Base-by-base conservation (phyloP, 2,888 invertebrate species). In the Hemithea aestivaria region DNA sequence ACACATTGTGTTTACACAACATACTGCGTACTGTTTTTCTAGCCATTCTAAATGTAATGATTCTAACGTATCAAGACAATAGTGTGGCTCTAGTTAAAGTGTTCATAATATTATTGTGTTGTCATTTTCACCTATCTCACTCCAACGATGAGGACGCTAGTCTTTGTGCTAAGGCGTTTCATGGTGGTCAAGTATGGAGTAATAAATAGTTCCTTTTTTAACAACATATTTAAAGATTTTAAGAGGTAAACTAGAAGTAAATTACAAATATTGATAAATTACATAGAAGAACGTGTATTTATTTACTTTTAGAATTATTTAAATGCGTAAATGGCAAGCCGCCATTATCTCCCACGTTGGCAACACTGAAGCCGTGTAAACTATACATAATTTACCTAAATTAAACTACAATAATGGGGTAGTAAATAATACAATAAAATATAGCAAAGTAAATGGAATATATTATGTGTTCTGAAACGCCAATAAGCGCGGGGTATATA, bases 371-470 rank as follows among this genome's bases (percentile, higher is more conserved):
- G 22, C 16, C 43, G 25, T 30, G 40, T 48, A 49, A 53, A 54
- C 39, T 54, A 53, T 66, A 64, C 53, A 68, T 56, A 65, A 70
- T 70, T 68, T 68, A 68, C 48, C 57, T 64, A 66, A 68, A 70
- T 71, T 71, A 75, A 64, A 68, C 52, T 54, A 53, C 41, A 57
- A 62, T 61, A 60, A 59, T 70, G 62, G 64, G 62, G 51, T 43
- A 36, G 45, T 33, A 48, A 48, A 42, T 41, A 45, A 40, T 41
- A 49, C 35, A 45, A 46, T 27, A 30, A 35, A 33, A 35, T 10
- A 58, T 56, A 64, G 55, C 57, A 58, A 53, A 63, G 40, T 40
- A 62, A 72, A 64, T 71, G 69, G 72, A 75, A 74, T 73, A 40
- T 29, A 39, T 35, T 42, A 36, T 30, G 23, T 25, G 28, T 45